Percentiles rank a stretch among this genome's conserved stretches.
Conservation (phyloP, 2,113 vertebrate genomes). For the Syngnathoides biaculeatus region DNA sequence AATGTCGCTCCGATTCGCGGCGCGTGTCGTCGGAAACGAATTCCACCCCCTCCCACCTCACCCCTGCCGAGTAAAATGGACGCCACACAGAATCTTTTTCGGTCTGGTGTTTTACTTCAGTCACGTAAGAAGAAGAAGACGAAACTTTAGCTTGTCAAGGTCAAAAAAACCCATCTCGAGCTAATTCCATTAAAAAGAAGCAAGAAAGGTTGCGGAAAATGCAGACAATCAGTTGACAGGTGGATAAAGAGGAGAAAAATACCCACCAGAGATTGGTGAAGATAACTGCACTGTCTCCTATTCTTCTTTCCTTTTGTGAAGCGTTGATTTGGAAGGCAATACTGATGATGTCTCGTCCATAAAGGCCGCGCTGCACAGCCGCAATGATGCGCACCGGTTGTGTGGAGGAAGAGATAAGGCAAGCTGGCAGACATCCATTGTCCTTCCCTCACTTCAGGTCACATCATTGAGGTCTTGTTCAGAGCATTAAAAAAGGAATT, state of each 20-base stretch:
- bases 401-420: constrained; percentile 51
- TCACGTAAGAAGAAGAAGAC: constrained; percentile 6
- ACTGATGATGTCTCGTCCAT: constrained; percentile 47
- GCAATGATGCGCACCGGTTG: constrained; percentile 44
- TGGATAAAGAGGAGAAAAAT: constrained; percentile 42
- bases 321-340: constrained; percentile 60
- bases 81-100: constrained; percentile 45
- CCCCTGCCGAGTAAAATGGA: constrained; percentile 65
- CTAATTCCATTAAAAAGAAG: constrained; percentile 53
- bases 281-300: constrained; percentile 50
- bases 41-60: constrained; percentile 49
- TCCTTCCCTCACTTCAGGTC: constrained; percentile 33
- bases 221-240: constrained; percentile 62
- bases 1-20: constrained; percentile 59
- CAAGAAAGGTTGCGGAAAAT: constrained; percentile 37
- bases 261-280: constrained; percentile 58
- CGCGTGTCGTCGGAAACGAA: constrained; percentile 64
- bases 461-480: not conserved
- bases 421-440: constrained; percentile 53
- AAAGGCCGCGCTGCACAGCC: constrained; percentile 29
- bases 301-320: constrained; percentile 58
- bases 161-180: constrained; percentile 54
- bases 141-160: constrained; percentile 51
- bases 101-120: not conserved
- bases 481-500: not conserved